Conservation (phyloP, 2,113 vertebrate species). For the Trogon surrucura region DNA sequence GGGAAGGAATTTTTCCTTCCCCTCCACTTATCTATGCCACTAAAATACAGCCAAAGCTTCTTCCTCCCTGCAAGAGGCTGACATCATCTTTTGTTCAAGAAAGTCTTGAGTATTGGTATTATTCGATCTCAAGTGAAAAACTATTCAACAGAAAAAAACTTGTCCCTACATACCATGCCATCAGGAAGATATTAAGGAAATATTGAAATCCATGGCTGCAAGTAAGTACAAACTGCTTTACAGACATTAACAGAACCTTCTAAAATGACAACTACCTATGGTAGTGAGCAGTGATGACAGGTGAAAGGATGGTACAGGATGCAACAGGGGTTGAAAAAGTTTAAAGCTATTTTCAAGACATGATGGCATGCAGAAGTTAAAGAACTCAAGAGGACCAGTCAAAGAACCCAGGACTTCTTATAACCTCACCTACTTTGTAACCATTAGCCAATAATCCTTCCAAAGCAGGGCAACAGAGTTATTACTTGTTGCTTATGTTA, state of each 20-base stretch:
- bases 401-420: neutral
- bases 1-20: neutral
- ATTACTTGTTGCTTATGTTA: neutral
- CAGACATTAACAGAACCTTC: neutral
- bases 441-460: neutral
- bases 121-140: neutral
- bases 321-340: neutral
- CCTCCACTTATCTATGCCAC: conserved; percentile 3
- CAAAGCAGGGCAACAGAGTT: neutral
- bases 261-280: neutral
- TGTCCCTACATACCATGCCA: neutral
- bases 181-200: neutral
- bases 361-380: neutral
- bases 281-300: neutral
- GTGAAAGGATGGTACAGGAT: neutral
- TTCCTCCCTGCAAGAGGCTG: conserved; percentile 9
- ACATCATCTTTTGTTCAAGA: conserved; percentile 1
- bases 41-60: conserved; percentile 13
- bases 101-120: neutral
- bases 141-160: neutral
- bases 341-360: neutral
- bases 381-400: neutral
- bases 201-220: neutral
- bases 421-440: neutral
- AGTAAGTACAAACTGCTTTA: neutral